Evolutionary conservation across 1,140 invertebrate species (phyloP).

Genomic region (Drosophila rufa): DNA sequence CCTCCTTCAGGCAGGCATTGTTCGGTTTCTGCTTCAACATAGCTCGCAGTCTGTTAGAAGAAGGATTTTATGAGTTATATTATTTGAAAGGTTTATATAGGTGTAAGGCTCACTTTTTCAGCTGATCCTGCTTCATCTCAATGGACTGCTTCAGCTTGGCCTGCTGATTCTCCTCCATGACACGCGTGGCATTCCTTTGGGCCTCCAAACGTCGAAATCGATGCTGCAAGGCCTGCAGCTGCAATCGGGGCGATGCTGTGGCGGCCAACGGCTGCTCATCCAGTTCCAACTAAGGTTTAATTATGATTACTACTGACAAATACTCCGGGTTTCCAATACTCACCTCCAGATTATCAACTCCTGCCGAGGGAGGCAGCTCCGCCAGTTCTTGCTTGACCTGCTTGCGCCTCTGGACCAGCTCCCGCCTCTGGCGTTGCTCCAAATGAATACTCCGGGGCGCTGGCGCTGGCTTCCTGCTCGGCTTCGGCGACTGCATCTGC

Average conservation of each 20-base stretch:
- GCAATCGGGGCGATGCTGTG: slow-evolving; percentile 31
- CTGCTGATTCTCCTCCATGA: slow-evolving; percentile 85
- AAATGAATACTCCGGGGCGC: slow-evolving; percentile 86
- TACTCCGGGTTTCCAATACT: neutral
- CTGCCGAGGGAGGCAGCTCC: slow-evolving; percentile 38
- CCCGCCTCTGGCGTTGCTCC: slow-evolving; percentile 85
- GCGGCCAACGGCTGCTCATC: slow-evolving; percentile 29
- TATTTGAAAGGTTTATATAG: neutral
- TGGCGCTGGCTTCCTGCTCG: slow-evolving; percentile 71
- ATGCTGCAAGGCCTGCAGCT: slow-evolving; percentile 69
- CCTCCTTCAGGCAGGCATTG: slow-evolving; percentile 87
- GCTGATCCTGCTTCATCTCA: slow-evolving; percentile 83
- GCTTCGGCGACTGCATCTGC: slow-evolving; percentile 57
- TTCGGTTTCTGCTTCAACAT: slow-evolving; percentile 86
- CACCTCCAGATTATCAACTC: slow-evolving; percentile 38
- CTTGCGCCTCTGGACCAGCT: slow-evolving; percentile 85
- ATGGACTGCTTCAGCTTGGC: slow-evolving; percentile 84
- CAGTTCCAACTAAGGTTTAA: slow-evolving; percentile 12
- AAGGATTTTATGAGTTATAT: neutral
- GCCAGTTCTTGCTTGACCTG: slow-evolving; percentile 65
- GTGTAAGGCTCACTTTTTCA: slow-evolving; percentile 62
- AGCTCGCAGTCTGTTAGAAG: slow-evolving; percentile 85
- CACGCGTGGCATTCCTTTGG: slow-evolving; percentile 81
- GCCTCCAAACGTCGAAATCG: slow-evolving; percentile 80
- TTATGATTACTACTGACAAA: too few species aligned